Conservation (phyloP, 1,140 invertebrate species). For the Choristoneura fumiferana region DNA sequence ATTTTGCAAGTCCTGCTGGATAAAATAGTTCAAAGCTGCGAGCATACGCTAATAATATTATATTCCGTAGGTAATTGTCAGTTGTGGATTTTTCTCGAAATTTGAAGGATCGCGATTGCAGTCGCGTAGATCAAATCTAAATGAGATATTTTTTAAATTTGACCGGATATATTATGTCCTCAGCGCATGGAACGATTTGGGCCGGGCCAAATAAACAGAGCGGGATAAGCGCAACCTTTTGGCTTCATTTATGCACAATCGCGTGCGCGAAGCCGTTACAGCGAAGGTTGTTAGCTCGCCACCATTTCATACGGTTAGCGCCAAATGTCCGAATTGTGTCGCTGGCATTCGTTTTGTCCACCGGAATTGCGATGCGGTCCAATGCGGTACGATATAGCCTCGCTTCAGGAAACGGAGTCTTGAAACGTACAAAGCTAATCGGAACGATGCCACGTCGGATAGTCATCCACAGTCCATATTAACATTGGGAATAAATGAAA, state of each 20-base stretch:
- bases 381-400: background rate
- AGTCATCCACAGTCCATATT: too few species aligned
- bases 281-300: slow-evolving; percentile 11
- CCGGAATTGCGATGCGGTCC: background rate
- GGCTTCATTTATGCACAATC: slow-evolving; percentile 17
- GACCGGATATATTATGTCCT: background rate
- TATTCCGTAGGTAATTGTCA: too few species aligned
- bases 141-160: background rate
- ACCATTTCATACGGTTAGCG: slow-evolving; percentile 4
- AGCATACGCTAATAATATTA: too few species aligned
- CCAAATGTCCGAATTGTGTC: slow-evolving; percentile 13
- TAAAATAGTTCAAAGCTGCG: too few species aligned
- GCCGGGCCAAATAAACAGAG: background rate
- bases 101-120: too few species aligned
- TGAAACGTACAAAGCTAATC: too few species aligned
- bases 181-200: background rate
- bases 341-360: slow-evolving; percentile 6
- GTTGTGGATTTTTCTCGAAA: too few species aligned
- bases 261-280: slow-evolving; percentile 12
- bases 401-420: background rate
- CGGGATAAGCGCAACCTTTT: background rate
- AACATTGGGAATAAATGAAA: too few species aligned
- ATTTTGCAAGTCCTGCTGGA: too few species aligned
- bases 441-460: too few species aligned
- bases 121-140: too few species aligned